Percentiles rank a stretch among this genome's conserved stretches.
Conservation (phyloP, 2,888 invertebrate genomes). For the Nebria salina region DNA sequence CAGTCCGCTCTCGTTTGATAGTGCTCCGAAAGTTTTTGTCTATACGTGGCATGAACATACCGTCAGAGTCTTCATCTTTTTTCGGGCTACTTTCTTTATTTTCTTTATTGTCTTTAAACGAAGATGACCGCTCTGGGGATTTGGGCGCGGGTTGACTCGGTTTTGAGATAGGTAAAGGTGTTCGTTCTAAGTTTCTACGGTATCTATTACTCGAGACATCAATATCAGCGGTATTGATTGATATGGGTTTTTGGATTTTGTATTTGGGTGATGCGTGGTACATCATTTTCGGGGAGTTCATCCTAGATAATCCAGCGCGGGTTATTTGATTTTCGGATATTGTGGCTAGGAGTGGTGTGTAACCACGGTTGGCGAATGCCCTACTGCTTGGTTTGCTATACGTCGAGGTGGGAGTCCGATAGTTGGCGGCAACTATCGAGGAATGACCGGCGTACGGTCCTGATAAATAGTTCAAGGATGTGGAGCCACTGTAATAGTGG, state of each 20-base stretch:
- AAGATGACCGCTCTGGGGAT: conserved; percentile 41
- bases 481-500: conserved; percentile 66
- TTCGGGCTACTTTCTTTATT: conserved; percentile 37
- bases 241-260: conserved; percentile 67
- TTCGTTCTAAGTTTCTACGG: conserved; percentile 59
- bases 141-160: conserved; percentile 50
- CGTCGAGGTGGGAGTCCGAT: conserved; percentile 51
- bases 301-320: conserved; percentile 62
- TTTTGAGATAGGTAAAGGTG: conserved; percentile 49
- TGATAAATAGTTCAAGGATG: conserved; percentile 64
- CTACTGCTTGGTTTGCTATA: conserved; percentile 55
- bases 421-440: conserved; percentile 59
- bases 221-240: conserved; percentile 86
- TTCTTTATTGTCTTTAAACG: conserved; percentile 42
- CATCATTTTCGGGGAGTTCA: conserved; percentile 67
- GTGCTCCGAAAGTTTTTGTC: conserved; percentile 67
- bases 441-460: conserved; percentile 68
- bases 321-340: conserved; percentile 71
- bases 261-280: conserved; percentile 63
- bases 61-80: conserved; percentile 48
- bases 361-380: conserved; percentile 63
- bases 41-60: conserved; percentile 63
- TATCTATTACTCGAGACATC: conserved; percentile 80
- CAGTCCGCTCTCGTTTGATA: conserved; percentile 77
- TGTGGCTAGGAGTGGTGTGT: conserved; percentile 78